Conservation (phyloP, 1,140 invertebrate species). For the Macrotrachela quadricornifera region DNA sequence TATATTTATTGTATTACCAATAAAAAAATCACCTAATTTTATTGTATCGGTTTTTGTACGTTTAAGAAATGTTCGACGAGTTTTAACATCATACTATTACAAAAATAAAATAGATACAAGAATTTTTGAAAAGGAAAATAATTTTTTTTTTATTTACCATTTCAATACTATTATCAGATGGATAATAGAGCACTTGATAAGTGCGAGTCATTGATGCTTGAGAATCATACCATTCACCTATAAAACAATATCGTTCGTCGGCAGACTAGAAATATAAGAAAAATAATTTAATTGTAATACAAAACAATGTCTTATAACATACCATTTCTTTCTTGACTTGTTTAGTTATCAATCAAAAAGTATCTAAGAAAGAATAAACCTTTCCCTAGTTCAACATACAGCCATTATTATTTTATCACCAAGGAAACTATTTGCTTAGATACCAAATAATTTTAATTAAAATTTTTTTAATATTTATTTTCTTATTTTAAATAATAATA, state of each 20-base stretch:
- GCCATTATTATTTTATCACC: too few species aligned
- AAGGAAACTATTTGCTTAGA: too few species aligned
- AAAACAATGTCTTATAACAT: too few species aligned
- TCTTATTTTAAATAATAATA: too few species aligned
- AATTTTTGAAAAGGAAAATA: slow-evolving; percentile 10
- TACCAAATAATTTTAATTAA: too few species aligned
- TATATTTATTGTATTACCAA: slow-evolving; percentile 51
- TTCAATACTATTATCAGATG: slow-evolving; percentile 49
- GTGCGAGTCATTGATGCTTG: slow-evolving; percentile 44
- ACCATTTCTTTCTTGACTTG: too few species aligned
- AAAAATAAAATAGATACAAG: slow-evolving; percentile 7
- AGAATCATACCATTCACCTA: slow-evolving; percentile 59
- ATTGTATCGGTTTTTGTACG: slow-evolving; percentile 44
- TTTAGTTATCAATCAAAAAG: too few species aligned
- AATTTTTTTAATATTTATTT: too few species aligned
- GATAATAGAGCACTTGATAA: slow-evolving; percentile 52
- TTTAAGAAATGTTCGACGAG: slow-evolving; percentile 48
- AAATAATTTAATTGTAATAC: too few species aligned
- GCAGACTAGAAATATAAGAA: not conserved
- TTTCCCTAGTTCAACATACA: too few species aligned
- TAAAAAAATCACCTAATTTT: slow-evolving; percentile 44
- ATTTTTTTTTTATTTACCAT: slow-evolving; percentile 28
- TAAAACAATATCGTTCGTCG: slow-evolving; percentile 35
- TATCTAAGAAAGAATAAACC: too few species aligned
- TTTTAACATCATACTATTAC: slow-evolving; percentile 51